phyloP scores from a whole-genome alignment of 23 tunicate genomes.

The Trididemnum clinides region DNA sequence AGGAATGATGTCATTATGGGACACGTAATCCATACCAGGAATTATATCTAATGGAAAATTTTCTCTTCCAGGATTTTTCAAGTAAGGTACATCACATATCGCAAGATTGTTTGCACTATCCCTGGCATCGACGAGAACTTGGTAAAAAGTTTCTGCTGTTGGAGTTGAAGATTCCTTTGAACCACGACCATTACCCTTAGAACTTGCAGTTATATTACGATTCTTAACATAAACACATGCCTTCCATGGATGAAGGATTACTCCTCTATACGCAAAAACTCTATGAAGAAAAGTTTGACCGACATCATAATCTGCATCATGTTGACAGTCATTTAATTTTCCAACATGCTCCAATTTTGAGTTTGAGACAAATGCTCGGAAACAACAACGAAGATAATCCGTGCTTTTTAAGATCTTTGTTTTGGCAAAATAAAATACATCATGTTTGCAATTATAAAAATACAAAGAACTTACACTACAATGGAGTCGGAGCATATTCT shows the following conservation, averaged over 20 bases:
- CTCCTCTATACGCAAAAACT: conserved; percentile 83
- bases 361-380: conserved; percentile 8
- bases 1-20: conserved; percentile 77
- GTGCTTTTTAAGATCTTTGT: too few relatives aligned
- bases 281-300: conserved; percentile 78
- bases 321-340: not conserved
- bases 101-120: conserved; percentile 52
- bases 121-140: conserved; percentile 78
- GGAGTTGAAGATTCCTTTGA: not conserved
- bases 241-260: conserved; percentile 69
- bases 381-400: not conserved
- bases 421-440: too few relatives aligned
- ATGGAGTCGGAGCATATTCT: too few relatives aligned
- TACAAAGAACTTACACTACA: too few relatives aligned
- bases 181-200: not conserved
- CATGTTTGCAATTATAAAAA: too few relatives aligned
- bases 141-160: conserved; percentile 68
- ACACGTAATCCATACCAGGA: conserved; percentile 94
- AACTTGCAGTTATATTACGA: not conserved
- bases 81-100: conserved; percentile 8
- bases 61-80: conserved; percentile 42
- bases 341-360: conserved; percentile 74
- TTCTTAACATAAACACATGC: conserved; percentile 61
- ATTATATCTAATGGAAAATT: conserved; percentile 60
- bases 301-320: conserved; percentile 53